phyloP scores from a whole-genome alignment of 2,888 invertebrate genomes.

The Tolmerus cingulatus region DNA sequence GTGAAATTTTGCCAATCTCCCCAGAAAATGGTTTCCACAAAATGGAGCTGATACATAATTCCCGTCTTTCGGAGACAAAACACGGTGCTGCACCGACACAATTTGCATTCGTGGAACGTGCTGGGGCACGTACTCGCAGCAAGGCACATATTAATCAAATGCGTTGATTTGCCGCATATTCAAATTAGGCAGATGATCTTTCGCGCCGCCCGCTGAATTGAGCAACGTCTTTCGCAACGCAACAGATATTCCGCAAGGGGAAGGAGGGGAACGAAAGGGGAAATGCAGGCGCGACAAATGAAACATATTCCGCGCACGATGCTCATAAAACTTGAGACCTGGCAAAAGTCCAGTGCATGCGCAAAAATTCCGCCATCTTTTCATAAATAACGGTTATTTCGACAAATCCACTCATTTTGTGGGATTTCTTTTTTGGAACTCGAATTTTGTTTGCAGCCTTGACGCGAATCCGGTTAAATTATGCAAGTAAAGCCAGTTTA shows the following conservation, averaged over 20 bases:
- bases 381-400: slow-evolving; percentile 3
- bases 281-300: not conserved
- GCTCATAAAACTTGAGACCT: not conserved
- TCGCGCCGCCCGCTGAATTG: not conserved
- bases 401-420: not conserved
- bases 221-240: not conserved
- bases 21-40: not conserved
- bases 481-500: too few relatives aligned
- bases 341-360: not conserved
- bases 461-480: not conserved
- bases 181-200: slow-evolving; percentile 25
- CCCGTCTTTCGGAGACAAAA: not conserved
- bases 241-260: not conserved
- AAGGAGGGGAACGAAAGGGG: not conserved
- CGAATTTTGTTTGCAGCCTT: not conserved
- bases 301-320: not conserved
- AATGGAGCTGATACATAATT: not conserved
- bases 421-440: not conserved
- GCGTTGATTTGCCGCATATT: not conserved
- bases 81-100: not conserved
- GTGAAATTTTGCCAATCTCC: not conserved
- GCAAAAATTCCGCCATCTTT: not conserved
- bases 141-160: not conserved
- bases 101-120: not conserved
- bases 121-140: not conserved